Base-by-base conservation (phyloP, 2,888 invertebrate species). In the Eueremaeus valkanovi region DNA sequence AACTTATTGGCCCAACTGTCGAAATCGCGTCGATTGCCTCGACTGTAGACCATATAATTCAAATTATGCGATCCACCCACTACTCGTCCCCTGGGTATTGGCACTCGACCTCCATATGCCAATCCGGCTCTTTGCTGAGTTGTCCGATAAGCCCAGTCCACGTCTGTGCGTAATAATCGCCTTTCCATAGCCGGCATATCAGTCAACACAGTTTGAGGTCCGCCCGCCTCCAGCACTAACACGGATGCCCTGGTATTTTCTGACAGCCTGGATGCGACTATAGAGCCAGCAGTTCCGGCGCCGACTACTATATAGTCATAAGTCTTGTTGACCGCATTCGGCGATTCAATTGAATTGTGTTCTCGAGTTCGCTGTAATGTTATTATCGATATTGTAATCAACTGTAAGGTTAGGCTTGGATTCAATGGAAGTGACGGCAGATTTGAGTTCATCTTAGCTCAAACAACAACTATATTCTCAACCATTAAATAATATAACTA, bases 11-110 rank as follows among this genome's bases (percentile, higher is more conserved):
- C 68, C 75, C 75, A 74, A 36, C 18, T 45, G n/a, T 74, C 75
- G 24, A 24, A 74, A 49, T 74, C 75, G 21, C 70, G 6, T 1
- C 31, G 42, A 68, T 70, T 74, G 1, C 75, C 75, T 16, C 75
- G 68, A 45, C 45, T 70, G 16, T 70, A 74, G 11, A 68, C 70
- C 63, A 74, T 63, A 73, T 21, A 73, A 31, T 73, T 73, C 3
- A 70, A 18, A 42, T 74, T 74, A 36, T 74, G 75, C 5, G 75
- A 70, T 21, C 75, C 75, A 36, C 75, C 75, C 9, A 74, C 49
- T 0, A 72, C 40, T 29, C 36, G 16, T 9, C 75, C 75, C n/a
- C 70, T 40, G 24, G 70, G 70, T 16, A 70, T 42, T 0, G 21
- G 40, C 16, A 74, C 70, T 8, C 45, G 70, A 5, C 70, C 70